Base-by-base conservation (phyloP, 2,797 vertebrate species). In the Rachycentron canadum region DNA sequence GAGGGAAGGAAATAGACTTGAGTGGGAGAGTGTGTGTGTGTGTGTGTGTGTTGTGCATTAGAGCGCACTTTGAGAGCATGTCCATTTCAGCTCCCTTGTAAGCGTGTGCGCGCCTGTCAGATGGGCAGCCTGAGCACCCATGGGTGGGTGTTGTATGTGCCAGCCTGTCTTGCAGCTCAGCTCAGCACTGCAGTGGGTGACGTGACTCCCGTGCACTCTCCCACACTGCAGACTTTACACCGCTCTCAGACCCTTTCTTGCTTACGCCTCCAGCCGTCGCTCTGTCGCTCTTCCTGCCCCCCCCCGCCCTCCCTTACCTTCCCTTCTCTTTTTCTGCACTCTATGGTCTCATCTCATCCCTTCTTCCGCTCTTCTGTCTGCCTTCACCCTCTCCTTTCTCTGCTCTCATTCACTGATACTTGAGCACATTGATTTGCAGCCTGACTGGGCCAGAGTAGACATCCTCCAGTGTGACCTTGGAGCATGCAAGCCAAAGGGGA, bases 381-480 rank as follows among this genome's bases (percentile, higher is more conserved):
- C 41, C 62, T 43, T 28, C 38, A 17, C n/a, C 32, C 30, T n/a
- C 28, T 49, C 69, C 43, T 52, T 28, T 74, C 61, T n/a, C 69
- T 32, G 13, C 76, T 45, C 72, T 76, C 69, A 30, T 74, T 58
- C 65, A 52, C 68, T 68, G 89, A 91, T 68, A 93, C 92, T 82
- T 68, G 81, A 93, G 87, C 78, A 38, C 85, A 94, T 89, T 91
- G 92, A 93, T 94, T 91, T 86, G 79, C 68, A 78, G 86, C 83
- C 84, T 73, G 87, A 85, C 75, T 40, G 60, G 74, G 60, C 32
- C 66, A n/a, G 67, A 53, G 68, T 16, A 64, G 77, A 76, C 67
- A 58, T 79, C 77, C 73, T 76, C 50, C 76, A 69, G 82, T 5
- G 59, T 85, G 90, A 94, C 92, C 91, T 92, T 93, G 90, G 75